Percentiles rank a stretch among this genome's conserved stretches.
Evolutionary conservation across 1,140 invertebrate genomes (phyloP).

Genomic region (Cotesia vestalis): DNA sequence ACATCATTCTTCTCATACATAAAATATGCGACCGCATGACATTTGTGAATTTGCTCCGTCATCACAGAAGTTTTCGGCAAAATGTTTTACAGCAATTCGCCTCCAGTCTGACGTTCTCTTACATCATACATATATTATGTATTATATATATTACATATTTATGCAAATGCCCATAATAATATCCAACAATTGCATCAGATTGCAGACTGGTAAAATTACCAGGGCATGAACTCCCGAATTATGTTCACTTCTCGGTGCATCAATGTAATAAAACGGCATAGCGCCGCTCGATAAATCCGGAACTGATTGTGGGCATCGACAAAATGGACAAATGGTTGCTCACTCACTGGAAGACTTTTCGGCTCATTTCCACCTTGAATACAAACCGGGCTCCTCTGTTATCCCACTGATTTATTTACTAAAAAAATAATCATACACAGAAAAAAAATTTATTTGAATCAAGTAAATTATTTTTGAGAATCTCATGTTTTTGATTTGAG

Average conservation of each 20-base stretch:
- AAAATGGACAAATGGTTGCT: no score
- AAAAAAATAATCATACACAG: no score
- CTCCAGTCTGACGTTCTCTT: neutral
- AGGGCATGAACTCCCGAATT: constrained; percentile 11
- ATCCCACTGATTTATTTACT: no score
- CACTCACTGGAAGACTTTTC: no score
- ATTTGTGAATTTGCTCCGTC: constrained; percentile 8
- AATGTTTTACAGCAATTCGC: neutral
- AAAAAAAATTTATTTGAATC: no score
- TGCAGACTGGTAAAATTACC: neutral
- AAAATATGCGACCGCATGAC: constrained; percentile 23
- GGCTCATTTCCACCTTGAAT: no score
- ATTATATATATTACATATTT: no score
- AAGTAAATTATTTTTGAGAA: no score
- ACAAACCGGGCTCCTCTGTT: no score
- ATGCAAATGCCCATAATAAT: neutral
- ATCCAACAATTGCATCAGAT: neutral
- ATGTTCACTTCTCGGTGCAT: constrained; percentile 8
- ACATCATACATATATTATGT: no score
- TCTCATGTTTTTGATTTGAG: no score
- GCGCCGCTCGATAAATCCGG: neutral
- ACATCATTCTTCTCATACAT: constrained; percentile 26
- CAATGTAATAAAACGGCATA: no score
- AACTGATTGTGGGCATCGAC: constrained; percentile 9
- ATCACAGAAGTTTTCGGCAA: neutral